Conservation (phyloP, 2,113 vertebrate genomes). For the Cebidichthys violaceus region DNA sequence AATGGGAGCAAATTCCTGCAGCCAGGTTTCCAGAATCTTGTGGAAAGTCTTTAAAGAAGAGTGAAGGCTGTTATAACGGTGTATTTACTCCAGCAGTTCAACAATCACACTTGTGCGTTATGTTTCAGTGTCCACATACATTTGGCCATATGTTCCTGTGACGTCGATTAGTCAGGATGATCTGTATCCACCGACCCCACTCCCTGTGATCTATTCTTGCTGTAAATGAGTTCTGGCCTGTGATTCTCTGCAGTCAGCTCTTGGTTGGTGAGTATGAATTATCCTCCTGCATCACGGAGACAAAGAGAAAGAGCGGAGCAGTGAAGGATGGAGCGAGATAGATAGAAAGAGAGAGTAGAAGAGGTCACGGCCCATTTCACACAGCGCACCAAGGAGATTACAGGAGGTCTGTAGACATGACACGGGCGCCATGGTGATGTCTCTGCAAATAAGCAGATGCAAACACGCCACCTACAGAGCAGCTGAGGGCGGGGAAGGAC, state of each 20-base stretch:
- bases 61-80: no score
- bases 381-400: constrained; percentile 42
- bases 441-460: constrained; percentile 46
- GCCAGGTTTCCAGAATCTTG: no score
- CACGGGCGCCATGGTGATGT: constrained; percentile 24
- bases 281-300: constrained; percentile 44
- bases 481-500: constrained; percentile 27
- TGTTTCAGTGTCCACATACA: neutral
- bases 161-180: constrained; percentile 29
- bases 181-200: constrained; percentile 20
- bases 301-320: constrained; percentile 14
- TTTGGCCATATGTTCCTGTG: constrained; percentile 5
- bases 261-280: constrained; percentile 53
- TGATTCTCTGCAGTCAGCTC: constrained; percentile 59
- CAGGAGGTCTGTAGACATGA: constrained; percentile 41
- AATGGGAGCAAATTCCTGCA: no score
- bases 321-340: constrained; percentile 9
- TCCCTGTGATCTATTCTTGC: constrained; percentile 43
- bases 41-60: no score
- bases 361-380: constrained; percentile 58
- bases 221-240: constrained; percentile 61
- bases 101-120: neutral
- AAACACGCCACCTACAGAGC: constrained; percentile 47
- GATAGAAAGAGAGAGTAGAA: neutral
- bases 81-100: neutral